These are phyloP conservation scores for Panzeria rudis DNA, from an alignment of 2,888 invertebrate genomes.

Conservation along the genomic window DNA sequence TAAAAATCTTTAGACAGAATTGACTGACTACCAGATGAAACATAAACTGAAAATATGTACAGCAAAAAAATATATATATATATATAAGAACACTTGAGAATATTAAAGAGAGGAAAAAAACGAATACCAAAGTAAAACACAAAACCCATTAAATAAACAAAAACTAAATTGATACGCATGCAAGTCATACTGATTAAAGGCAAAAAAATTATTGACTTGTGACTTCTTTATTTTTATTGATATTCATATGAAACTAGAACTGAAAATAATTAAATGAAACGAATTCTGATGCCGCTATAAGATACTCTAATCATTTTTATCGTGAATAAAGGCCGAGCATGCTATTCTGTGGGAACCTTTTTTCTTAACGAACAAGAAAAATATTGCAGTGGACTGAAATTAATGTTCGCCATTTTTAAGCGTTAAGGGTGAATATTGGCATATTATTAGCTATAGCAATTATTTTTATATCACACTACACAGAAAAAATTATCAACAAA, in stretches of 20 bases:
- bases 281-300: constrained; percentile 11
- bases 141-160: constrained; percentile 28
- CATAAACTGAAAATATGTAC: neutral
- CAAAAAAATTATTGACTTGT: constrained; percentile 68
- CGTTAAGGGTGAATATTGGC: too few relatives aligned
- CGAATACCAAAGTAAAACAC: neutral
- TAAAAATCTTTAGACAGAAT: constrained; percentile 11
- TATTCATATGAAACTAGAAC: constrained; percentile 32
- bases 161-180: constrained; percentile 66
- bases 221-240: constrained; percentile 51
- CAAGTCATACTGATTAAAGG: constrained; percentile 68
- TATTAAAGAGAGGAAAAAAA: constrained; percentile 10
- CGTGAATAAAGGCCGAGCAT: neutral
- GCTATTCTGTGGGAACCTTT: neutral
- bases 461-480: too few relatives aligned
- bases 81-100: constrained; percentile 31
- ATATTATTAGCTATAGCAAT: too few relatives aligned
- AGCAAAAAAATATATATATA: neutral
- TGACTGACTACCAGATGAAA: constrained; percentile 50
- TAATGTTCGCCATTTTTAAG: too few relatives aligned
- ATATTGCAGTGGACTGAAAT: too few relatives aligned
- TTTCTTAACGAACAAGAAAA: neutral
- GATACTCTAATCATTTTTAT: neutral
- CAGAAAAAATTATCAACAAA: too few relatives aligned
- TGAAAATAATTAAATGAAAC: neutral